These are phyloP conservation scores for Campopleginae sp. DNA, from an alignment of 2,888 invertebrate genomes.

Conservation along the genomic window DNA sequence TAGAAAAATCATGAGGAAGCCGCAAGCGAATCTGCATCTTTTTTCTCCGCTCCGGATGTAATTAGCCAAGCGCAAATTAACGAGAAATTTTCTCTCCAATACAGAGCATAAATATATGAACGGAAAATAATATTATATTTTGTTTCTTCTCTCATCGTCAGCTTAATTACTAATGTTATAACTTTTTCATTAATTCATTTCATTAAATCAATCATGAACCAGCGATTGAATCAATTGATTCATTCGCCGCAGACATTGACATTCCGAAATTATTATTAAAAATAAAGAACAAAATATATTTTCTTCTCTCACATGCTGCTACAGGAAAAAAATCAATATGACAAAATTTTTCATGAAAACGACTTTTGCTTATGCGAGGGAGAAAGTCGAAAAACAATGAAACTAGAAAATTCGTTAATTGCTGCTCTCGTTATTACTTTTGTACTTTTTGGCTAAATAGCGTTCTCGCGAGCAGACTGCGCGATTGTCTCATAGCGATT, in stretches of 20 bases:
- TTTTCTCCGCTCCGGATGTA: slow-evolving; percentile 23
- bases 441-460: slow-evolving; percentile 31
- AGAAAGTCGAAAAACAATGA: neutral
- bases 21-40: neutral
- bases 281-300: neutral
- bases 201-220: neutral
- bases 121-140: neutral
- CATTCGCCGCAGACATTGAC: neutral
- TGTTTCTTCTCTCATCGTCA: neutral
- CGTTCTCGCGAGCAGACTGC: no score
- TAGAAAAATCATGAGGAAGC: slow-evolving; percentile 26
- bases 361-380: neutral
- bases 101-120: neutral
- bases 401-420: neutral
- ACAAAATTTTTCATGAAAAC: neutral
- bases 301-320: neutral
- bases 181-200: neutral
- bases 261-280: neutral
- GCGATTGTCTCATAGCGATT: slow-evolving; percentile 78
- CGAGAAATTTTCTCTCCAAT: slow-evolving; percentile 13
- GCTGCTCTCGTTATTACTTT: neutral
- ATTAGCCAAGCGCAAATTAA: slow-evolving; percentile 19
- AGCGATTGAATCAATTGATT: neutral
- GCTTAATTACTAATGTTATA: neutral
- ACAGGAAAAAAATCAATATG: neutral